Conservation (phyloP, 1,140 invertebrate species). For the Solen grandis region DNA sequence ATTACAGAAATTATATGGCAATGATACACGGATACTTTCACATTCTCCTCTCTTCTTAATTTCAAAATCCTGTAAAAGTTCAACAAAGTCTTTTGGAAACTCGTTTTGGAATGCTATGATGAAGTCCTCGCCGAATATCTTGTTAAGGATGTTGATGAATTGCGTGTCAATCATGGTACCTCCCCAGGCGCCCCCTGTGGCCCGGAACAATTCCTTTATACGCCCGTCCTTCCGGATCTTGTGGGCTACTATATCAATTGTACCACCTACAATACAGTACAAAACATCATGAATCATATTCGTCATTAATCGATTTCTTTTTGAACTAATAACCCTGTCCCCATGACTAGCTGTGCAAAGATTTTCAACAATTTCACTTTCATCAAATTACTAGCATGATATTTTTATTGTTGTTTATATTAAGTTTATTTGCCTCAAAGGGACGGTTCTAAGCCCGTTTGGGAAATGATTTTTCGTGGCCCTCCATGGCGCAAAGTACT, state of each 20-base stretch:
- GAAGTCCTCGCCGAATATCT: constrained; percentile 74
- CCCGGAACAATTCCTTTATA: constrained; percentile 74
- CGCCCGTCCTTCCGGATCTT: constrained; percentile 75
- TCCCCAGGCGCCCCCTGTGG: constrained; percentile 78
- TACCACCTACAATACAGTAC: constrained; percentile 68
- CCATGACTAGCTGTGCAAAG: no score
- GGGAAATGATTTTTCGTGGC: no score
- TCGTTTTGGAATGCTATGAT: constrained; percentile 70
- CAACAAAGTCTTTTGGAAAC: constrained; percentile 76
- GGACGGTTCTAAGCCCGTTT: no score
- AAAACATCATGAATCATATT: no score
- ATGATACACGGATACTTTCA: constrained; percentile 74
- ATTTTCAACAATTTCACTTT: no score
- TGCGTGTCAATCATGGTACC: constrained; percentile 76
- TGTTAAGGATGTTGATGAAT: constrained; percentile 72
- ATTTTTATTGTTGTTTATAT: no score
- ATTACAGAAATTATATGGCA: constrained; percentile 78
- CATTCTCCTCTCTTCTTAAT: constrained; percentile 78
- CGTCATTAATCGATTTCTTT: no score
- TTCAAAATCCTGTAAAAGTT: constrained; percentile 78
- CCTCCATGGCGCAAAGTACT: no score
- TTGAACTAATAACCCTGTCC: no score
- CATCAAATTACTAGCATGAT: no score
- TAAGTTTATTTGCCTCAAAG: no score
- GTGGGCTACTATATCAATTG: constrained; percentile 77